phyloP scores from a whole-genome alignment of 1,140 invertebrate species.

The Tachypleus tridentatus region DNA sequence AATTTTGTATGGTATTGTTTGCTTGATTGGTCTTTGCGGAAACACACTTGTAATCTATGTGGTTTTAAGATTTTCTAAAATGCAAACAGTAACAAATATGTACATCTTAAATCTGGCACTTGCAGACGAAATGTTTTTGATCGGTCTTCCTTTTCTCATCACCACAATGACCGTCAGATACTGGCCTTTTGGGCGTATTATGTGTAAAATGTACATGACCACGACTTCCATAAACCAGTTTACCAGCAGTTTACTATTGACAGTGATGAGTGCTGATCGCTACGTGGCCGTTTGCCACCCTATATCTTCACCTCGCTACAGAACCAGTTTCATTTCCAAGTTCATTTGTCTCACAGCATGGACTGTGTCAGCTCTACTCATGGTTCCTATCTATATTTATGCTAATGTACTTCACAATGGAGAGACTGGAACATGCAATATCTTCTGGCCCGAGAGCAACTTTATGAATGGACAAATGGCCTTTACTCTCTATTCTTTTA shows the following conservation, averaged over 20 bases:
- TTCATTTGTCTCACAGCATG: constrained; percentile 71
- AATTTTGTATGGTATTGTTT: constrained; percentile 49
- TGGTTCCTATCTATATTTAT: constrained; percentile 84
- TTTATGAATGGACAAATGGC: constrained; percentile 46
- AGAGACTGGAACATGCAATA: constrained; percentile 52
- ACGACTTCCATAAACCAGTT: constrained; percentile 92
- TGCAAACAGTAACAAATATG: constrained; percentile 96
- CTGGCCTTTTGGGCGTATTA: constrained; percentile 80
- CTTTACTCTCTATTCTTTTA: constrained; percentile 82
- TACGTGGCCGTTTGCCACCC: constrained; percentile 94
- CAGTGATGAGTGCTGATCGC: constrained; percentile 92
- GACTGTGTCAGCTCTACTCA: constrained; percentile 64
- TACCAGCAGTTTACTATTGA: constrained; percentile 81
- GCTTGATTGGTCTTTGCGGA: constrained; percentile 73
- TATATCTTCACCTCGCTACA: constrained; percentile 66
- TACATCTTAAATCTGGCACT: constrained; percentile 92
- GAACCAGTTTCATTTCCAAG: constrained; percentile 75
- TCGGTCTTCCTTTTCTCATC: constrained; percentile 86
- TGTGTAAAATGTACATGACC: constrained; percentile 88
- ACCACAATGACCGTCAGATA: constrained; percentile 67
- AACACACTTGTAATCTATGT: constrained; percentile 94
- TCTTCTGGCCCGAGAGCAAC: constrained; percentile 57
- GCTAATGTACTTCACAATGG: constrained; percentile 50
- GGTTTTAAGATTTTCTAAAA: constrained; percentile 80
- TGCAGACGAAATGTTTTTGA: constrained; percentile 88